These are phyloP conservation scores for Muscicapa striata DNA, from an alignment of 2,797 vertebrate species.

Conservation along the genomic window DNA sequence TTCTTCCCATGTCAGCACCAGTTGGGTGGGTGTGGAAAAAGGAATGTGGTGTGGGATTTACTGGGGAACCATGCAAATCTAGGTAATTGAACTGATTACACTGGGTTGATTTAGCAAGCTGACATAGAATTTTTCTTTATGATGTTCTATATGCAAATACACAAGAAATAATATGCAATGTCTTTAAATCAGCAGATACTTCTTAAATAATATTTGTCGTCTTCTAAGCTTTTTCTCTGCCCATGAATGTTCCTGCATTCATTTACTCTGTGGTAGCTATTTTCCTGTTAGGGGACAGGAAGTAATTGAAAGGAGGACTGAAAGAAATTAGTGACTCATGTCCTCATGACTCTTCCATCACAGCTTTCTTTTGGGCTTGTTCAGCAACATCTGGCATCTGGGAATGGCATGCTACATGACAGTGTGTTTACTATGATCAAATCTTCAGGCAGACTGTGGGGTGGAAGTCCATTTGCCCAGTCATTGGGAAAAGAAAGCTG, in stretches of 20 bases:
- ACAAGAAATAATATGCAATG: neutral
- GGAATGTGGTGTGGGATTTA: neutral
- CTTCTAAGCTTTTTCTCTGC: neutral
- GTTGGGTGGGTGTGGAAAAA: constrained; percentile 21
- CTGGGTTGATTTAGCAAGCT: neutral
- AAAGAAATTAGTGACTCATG: constrained; percentile 53
- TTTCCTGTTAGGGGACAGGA: constrained; percentile 54
- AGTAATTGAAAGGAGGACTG: constrained; percentile 32
- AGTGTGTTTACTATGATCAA: rapidly evolving
- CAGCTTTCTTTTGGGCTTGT: constrained; percentile 18
- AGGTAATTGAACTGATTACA: neutral
- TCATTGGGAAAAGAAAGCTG: neutral
- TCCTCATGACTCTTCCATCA: constrained; percentile 35
- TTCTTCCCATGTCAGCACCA: constrained; percentile 19
- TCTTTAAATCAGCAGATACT: neutral
- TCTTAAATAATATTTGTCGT: constrained; percentile 1
- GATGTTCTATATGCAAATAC: neutral
- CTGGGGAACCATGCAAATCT: neutral
- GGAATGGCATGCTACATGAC: neutral
- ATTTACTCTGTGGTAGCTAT: constrained; percentile 33
- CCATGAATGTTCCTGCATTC: neutral
- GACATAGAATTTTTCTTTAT: neutral
- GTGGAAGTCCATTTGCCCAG: neutral
- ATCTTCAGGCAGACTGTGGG: neutral
- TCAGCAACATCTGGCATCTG: constrained; percentile 43